Evolutionary conservation across 2,888 invertebrate genomes (phyloP), one percentile per base, ranked within the genome.

Genomic region (Phortica okadai): DNA sequence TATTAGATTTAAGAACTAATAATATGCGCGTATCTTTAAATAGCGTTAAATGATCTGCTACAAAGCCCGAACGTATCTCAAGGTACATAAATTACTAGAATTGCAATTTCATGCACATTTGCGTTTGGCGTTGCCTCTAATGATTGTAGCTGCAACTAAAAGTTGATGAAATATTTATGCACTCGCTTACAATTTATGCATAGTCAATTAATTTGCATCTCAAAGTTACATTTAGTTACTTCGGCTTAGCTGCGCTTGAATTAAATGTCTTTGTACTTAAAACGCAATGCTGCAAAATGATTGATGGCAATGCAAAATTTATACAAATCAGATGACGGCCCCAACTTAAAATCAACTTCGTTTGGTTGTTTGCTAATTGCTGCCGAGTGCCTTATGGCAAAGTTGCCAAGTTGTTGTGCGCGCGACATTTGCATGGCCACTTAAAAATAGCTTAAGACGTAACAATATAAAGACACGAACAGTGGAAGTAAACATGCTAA

Each of bases 271-370:
- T 84, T 82, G 81, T 87, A 81, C 82, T 85, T 80, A 80, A 79
- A 81, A 81, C 78, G 82, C 84, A 81, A 83, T 84, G 81, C 78
- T 82, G 80, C 84, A 84, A 85, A 79, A 79, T 86, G 85, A 85
- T 85, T 82, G 87, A 88, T 88, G 82, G 87, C 84, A 85, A 88
- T 86, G 87, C 83, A 77, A 82, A 84, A 76, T 80, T 79, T 86
- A 86, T 83, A 88, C 85, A 85, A 85, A 85, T 85, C 84, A 84
- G 33, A 33, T 33, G 33, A 33, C 33, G 33, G 33, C 76, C 73
- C 73, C 62, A 25, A 25, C 25, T 62, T 21, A 25, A 7, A 16
- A 21, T 25, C 62, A 62, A 25, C 25, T 62, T 62, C n/a, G 25
- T 25, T 62, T 62, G 62, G 4, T 25, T 21, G 62, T 77, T 80